These are phyloP conservation scores for Natator depressus DNA, from an alignment of 2,113 vertebrate species.

Conservation along the genomic window DNA sequence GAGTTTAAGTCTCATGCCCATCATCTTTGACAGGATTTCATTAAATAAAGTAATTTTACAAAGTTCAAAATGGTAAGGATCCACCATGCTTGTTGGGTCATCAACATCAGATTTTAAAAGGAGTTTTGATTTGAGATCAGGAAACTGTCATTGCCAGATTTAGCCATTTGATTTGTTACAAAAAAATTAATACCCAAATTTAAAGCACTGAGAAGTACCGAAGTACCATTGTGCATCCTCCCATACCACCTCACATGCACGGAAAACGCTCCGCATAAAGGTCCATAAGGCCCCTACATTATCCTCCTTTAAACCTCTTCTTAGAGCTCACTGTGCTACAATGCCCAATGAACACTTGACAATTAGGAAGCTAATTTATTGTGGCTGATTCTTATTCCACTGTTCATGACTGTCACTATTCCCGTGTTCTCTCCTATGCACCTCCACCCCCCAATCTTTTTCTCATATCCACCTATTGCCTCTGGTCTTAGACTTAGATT, in stretches of 20 bases:
- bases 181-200: neutral
- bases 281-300: neutral
- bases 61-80: neutral
- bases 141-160: neutral
- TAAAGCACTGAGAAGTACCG: neutral
- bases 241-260: neutral
- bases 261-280: neutral
- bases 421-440: neutral
- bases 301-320: neutral
- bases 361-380: neutral
- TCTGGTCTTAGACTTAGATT: neutral
- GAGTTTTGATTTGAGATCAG: neutral
- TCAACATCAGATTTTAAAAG: neutral
- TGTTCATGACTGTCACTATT: neutral
- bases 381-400: neutral
- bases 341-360: neutral
- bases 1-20: neutral
- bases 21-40: neutral
- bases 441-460: accelerated
- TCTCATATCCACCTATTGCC: neutral
- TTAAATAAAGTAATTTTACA: neutral
- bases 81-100: neutral
- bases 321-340: neutral
- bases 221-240: neutral
- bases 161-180: neutral